Percentiles rank a stretch among this genome's conserved stretches.
These are phyloP conservation scores for Lordiphosa stackelbergi DNA, from an alignment of 1,140 invertebrate genomes.

Conservation along the genomic window DNA sequence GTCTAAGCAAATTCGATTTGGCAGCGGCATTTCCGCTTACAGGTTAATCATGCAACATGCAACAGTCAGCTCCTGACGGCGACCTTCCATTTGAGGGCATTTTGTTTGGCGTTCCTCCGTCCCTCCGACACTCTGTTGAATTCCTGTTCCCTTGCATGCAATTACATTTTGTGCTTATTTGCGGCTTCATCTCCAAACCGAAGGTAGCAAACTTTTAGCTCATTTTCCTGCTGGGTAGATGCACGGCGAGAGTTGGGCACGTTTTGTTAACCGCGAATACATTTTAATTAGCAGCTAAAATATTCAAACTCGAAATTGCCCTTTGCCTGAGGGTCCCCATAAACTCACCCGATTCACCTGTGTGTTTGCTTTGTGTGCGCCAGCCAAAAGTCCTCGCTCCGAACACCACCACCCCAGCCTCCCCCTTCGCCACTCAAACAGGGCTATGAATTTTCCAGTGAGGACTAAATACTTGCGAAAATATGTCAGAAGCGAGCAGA, in stretches of 20 bases:
- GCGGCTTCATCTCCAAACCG: constrained; percentile 38
- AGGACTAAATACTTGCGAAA: constrained; percentile 41
- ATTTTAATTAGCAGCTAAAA: constrained; percentile 74
- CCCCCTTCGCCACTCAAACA: constrained; percentile 21
- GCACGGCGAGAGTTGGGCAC: constrained; percentile 2
- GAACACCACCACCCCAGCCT: constrained; percentile 10
- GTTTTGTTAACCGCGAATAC: constrained; percentile 73
- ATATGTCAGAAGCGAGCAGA: constrained; percentile 34
- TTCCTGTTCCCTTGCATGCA: constrained; percentile 18
- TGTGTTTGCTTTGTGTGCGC: constrained; percentile 36
- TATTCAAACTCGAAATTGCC: constrained; percentile 72
- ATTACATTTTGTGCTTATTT: constrained; percentile 71
- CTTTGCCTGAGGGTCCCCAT: constrained; percentile 46
- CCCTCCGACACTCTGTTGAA: neutral
- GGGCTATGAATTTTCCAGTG: constrained; percentile 62
- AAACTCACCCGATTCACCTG: neutral
- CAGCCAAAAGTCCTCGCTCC: constrained; percentile 23
- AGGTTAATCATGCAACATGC: constrained; percentile 46
- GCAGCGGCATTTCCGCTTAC: constrained; percentile 54
- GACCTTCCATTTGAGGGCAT: neutral
- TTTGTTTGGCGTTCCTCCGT: neutral
- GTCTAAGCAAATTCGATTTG: constrained; percentile 59
- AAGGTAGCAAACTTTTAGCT: constrained; percentile 35
- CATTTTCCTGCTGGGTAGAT: constrained; percentile 20
- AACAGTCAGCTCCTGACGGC: constrained; percentile 7